Percentiles rank a stretch among this genome's conserved stretches.
Evolutionary conservation across 2,888 invertebrate species (phyloP).

Genomic region (Drosophila melanosoma): DNA sequence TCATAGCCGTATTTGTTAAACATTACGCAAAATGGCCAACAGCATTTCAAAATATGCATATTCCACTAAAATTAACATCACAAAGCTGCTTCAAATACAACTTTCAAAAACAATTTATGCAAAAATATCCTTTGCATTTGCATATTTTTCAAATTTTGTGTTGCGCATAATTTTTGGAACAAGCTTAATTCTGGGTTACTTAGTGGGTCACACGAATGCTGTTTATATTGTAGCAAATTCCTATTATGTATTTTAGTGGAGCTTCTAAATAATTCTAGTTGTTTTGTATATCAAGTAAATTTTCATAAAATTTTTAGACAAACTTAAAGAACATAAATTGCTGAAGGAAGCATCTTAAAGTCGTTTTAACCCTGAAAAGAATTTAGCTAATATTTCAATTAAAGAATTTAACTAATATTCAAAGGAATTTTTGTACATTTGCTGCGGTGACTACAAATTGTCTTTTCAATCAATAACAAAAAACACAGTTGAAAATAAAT

Average conservation of each 20-base stretch:
- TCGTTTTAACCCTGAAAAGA: no score
- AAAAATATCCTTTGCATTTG: slow-evolving; percentile 39
- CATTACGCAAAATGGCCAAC: slow-evolving; percentile 42
- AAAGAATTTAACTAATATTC: not conserved
- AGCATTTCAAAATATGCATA: slow-evolving; percentile 26
- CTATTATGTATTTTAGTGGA: not conserved
- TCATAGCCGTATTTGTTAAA: slow-evolving; percentile 58
- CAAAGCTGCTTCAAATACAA: slow-evolving; percentile 54
- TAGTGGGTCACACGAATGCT: not conserved
- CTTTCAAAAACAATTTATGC: slow-evolving; percentile 45
- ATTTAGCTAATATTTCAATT: no score
- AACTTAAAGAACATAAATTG: not conserved
- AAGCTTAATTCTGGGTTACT: not conserved
- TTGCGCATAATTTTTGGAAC: slow-evolving; percentile 35
- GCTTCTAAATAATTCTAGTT: not conserved
- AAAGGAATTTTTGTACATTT: not conserved
- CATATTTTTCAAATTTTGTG: slow-evolving; percentile 40
- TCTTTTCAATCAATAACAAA: not conserved
- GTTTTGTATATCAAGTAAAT: not conserved
- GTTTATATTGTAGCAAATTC: not conserved
- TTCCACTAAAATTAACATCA: slow-evolving; percentile 60
- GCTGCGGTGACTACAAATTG: not conserved
- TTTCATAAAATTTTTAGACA: not conserved
- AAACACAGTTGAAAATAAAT: not conserved
- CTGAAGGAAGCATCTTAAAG: not conserved